These are phyloP conservation scores for Polyommatus iphigenia DNA, from an alignment of 2,888 invertebrate genomes.

Conservation along the genomic window DNA sequence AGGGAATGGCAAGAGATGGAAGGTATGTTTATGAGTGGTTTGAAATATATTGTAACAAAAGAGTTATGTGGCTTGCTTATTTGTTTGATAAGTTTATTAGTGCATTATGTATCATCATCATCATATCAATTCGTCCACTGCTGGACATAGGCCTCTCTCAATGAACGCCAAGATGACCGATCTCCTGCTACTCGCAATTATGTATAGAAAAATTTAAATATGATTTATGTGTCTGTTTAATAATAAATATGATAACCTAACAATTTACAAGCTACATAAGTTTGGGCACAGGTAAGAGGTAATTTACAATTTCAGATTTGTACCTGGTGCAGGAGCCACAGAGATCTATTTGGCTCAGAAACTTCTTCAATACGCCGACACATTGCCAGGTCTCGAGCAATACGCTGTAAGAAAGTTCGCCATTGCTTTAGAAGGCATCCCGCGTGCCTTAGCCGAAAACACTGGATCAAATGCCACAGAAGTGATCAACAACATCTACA, in stretches of 20 bases:
- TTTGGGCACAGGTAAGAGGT: neutral
- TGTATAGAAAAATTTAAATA: no score
- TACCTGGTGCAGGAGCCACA: slow-evolving; percentile 97
- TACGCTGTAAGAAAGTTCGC: slow-evolving; percentile 98
- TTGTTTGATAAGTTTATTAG: no score
- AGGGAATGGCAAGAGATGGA: slow-evolving; percentile 90
- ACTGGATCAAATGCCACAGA: slow-evolving; percentile 94
- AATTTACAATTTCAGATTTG: slow-evolving; percentile 69
- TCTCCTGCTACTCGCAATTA: no score
- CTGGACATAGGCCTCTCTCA: no score
- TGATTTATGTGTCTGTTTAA: no score
- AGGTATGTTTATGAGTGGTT: slow-evolving; percentile 55
- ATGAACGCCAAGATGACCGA: no score
- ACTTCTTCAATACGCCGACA: slow-evolving; percentile 92
- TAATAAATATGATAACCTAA: no score
- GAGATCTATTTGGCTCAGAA: slow-evolving; percentile 96
- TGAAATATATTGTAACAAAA: neutral
- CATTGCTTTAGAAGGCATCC: slow-evolving; percentile 92
- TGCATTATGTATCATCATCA: no score
- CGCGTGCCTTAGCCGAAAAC: slow-evolving; percentile 96
- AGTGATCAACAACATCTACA: slow-evolving; percentile 92
- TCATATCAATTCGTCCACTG: no score
- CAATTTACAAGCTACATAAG: neutral
- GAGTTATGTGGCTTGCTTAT: no score
- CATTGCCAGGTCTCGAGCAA: slow-evolving; percentile 96